Base-by-base conservation (phyloP, 2,888 invertebrate genomes). In the Diaphora mendica region DNA sequence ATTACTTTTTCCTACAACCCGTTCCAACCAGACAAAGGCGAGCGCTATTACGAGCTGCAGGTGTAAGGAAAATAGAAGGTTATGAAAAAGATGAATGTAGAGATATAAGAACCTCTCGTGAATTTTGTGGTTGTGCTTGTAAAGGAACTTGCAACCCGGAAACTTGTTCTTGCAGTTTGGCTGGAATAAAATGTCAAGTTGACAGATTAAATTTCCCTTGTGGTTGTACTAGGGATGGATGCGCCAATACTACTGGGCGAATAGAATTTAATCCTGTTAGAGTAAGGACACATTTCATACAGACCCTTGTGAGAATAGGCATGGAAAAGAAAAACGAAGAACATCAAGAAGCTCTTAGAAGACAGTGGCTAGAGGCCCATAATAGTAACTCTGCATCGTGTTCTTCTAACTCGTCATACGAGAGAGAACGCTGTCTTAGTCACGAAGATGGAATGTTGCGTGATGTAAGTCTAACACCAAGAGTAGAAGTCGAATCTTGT, bases 181-280 rank as follows among this genome's bases (percentile, higher is more conserved):
- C 98, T 66, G 99, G 99, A 78, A 99, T 99, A 82, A 99, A 99
- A 96, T 99, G 99, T 92, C 99, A 99, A 96, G 99, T 99, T 72
- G 99, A 99, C 93, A 97, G 99, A 77, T 96, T 98, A 77, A 99
- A 98, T 89, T 99, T 99, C 90, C 99, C 99, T 0, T 99, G 99
- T 92, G 99, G 99, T 20, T 99, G 99, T 93, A 98, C 98, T 3
- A 97, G 98, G 84, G 99, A 99, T 87, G 98, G 99, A 68, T 99
- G 99, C 93, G 97, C 97, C 77, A 99, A 99, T 91, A 97, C 97
- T 0, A 97, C 97, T 67, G 99, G 99, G 8, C 97, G 99, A 79
- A 98, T 99, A 80, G 99, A 99, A 92, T 99, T 99, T 91, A 99
- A 99, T 92, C 99, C 99, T 0, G 97, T 98, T 59, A 97, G 99